phyloP scores from a whole-genome alignment of 2,113 vertebrate genomes.

The Catharus minimus region DNA sequence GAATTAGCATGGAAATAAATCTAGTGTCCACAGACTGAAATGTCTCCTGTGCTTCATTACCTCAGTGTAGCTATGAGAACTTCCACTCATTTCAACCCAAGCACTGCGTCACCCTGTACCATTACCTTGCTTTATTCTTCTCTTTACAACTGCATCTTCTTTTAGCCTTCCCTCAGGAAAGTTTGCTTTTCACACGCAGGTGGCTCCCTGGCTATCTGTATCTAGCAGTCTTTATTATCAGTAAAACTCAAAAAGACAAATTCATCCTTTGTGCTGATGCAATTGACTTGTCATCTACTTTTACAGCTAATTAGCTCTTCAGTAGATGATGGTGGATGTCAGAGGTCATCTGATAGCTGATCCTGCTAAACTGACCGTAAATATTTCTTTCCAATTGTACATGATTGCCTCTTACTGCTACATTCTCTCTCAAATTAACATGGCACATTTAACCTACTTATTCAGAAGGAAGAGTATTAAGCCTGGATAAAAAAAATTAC shows the following conservation, averaged over 20 bases:
- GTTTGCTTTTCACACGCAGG: conserved; percentile 14
- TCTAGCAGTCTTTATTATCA: conserved; percentile 48
- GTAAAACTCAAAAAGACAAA: conserved; percentile 70
- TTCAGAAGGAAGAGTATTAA: conserved; percentile 3
- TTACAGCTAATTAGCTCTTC: conserved; percentile 80
- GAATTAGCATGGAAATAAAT: neutral
- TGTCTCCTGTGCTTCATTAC: neutral
- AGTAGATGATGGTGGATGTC: conserved; percentile 67
- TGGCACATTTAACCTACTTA: neutral
- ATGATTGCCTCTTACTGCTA: conserved; percentile 24
- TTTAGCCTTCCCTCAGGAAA: neutral
- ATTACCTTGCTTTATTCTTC: neutral
- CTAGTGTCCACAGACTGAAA: neutral
- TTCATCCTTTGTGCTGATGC: conserved; percentile 74
- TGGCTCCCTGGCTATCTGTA: neutral
- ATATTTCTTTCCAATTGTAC: conserved; percentile 73
- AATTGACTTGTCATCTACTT: conserved; percentile 78
- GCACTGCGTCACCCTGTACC: neutral
- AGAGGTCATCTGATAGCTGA: conserved; percentile 79
- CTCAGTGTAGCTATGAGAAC: neutral
- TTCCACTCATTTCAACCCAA: neutral
- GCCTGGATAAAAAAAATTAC: neutral
- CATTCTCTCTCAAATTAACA: conserved; percentile 32
- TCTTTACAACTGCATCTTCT: neutral
- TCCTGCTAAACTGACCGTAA: conserved; percentile 78